Evolutionary conservation across 2,113 vertebrate species (phyloP), one percentile per base, ranked within the genome.

Genomic region (Clupea harengus): DNA sequence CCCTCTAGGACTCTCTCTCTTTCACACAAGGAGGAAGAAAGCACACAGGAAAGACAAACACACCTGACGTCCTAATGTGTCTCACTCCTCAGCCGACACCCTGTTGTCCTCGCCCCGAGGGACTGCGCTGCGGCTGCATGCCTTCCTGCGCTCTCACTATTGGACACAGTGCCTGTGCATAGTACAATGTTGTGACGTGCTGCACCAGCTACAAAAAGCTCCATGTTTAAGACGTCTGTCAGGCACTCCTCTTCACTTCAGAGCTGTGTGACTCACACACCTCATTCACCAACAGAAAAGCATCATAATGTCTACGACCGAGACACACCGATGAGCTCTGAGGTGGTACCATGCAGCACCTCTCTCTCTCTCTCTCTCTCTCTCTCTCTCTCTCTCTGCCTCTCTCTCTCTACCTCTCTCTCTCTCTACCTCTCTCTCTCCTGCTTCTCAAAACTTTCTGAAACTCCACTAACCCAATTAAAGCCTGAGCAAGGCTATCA

Each of bases 391-490:
- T 64, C 60, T 64, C 22, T 64, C 60, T n/a, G 4, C n/a, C 60
- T 64, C 60, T n/a, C 4, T 25, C 60, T 64, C 20, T 9, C 18
- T 64, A 8, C 20, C 18, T n/a, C 20, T 64, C 57, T 64, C 81
- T 57, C 57, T 32, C 47, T 57, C 57, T 39, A 32, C 15, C 83
- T 46, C 60, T 64, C 25, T 84, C 39, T 25, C 47, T 15, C 72
- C 39, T 72, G 82, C 15, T 72, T 54, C 52, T 54, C 52, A 83
- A 87, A 60, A 84, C 64, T 72, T 72, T 72, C 64, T 32, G 7
- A 72, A 49, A 84, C 32, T 84, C 46, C 47, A 72, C 83, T 86
- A 82, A 85, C 84, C 85, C 84, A 90, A 84, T 88, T 87, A 87
- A 81, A 82, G 83, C 50, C 25, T 47, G 52, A 87, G 84, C 84